phyloP scores from a whole-genome alignment of 2,113 vertebrate species.

The Rafetus swinhoei region DNA sequence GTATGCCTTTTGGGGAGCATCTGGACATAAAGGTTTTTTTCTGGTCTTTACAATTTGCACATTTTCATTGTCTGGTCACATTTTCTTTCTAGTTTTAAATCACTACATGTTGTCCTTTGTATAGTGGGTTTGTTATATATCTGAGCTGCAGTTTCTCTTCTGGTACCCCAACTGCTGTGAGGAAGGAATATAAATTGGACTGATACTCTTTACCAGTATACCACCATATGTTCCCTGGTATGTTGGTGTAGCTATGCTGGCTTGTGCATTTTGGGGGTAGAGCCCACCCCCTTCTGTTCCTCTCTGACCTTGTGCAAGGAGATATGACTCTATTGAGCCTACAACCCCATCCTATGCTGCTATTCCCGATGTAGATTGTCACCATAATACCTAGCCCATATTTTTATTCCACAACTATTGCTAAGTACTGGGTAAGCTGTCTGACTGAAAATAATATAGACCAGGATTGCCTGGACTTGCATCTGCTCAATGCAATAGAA shows the following conservation, averaged over 20 bases:
- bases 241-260: background rate
- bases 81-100: background rate
- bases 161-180: background rate
- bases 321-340: background rate
- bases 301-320: background rate
- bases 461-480: background rate
- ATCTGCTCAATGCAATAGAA: background rate
- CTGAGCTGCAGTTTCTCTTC: background rate
- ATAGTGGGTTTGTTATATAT: background rate
- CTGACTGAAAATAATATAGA: too few relatives aligned
- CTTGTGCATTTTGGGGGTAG: background rate
- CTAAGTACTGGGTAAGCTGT: too few relatives aligned
- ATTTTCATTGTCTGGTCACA: background rate
- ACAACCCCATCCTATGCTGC: background rate
- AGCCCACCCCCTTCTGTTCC: fast-evolving
- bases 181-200: fast-evolving
- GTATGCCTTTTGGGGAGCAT: background rate
- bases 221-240: fast-evolving
- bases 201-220: background rate
- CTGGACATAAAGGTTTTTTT: background rate
- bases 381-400: too few relatives aligned
- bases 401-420: too few relatives aligned
- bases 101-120: background rate
- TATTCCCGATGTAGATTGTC: too few relatives aligned
- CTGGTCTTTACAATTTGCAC: background rate